These are phyloP conservation scores for Oppia nitens DNA, from an alignment of 1,140 invertebrate species.

Conservation along the genomic window DNA sequence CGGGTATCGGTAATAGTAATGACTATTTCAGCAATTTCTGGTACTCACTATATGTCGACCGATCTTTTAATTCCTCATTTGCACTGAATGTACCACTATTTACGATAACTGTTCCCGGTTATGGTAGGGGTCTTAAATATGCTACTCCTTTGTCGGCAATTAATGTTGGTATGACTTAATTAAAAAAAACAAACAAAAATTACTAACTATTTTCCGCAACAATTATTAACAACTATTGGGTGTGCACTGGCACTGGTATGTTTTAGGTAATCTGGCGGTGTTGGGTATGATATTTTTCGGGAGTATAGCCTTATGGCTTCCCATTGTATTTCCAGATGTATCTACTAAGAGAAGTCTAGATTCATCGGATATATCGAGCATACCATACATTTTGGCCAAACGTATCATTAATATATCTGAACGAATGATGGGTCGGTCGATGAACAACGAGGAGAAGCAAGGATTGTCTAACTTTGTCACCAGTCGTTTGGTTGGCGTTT, in stretches of 20 bases:
- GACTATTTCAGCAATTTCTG: neutral
- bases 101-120: constrained; percentile 14
- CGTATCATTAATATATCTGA: constrained; percentile 7
- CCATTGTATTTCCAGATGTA: constrained; percentile 1
- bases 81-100: constrained; percentile 15
- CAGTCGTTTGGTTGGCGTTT: constrained; percentile 12
- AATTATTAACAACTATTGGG: no score
- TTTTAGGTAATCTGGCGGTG: constrained; percentile 7
- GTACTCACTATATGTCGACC: constrained; percentile 1
- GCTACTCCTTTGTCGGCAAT: constrained; percentile 1
- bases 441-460: constrained; percentile 2
- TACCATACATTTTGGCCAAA: constrained; percentile 2
- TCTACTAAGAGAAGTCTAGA: neutral
- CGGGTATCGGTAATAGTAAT: neutral
- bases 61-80: constrained; percentile 16
- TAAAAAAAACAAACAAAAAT: no score
- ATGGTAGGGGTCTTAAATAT: constrained; percentile 3
- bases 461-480: constrained; percentile 11
- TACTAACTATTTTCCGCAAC: no score
- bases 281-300: constrained; percentile 2
- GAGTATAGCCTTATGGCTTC: neutral
- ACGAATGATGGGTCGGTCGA: constrained; percentile 16
- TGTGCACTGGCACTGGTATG: no score
- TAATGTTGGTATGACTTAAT: constrained; percentile 15
- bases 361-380: constrained; percentile 3